Evolutionary conservation across 1,140 invertebrate species (phyloP).

Genomic region (Bradysia coprophila): DNA sequence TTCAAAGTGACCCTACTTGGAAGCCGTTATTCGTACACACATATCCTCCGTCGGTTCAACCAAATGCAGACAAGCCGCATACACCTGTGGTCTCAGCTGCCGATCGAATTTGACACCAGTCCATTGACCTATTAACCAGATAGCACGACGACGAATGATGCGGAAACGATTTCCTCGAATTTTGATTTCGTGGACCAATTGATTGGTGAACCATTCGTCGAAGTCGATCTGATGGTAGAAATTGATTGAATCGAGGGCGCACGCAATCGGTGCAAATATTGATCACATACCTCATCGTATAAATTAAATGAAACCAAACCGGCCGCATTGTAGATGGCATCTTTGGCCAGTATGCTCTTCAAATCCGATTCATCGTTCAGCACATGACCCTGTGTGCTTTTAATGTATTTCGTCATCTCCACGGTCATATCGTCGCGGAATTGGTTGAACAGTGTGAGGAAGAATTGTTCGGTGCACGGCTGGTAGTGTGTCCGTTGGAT

Average conservation of each 20-base stretch:
- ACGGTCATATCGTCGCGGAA: conserved; percentile 49
- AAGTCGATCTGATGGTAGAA: conserved; percentile 76
- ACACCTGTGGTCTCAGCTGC: conserved; percentile 59
- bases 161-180: conserved; percentile 66
- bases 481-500: conserved; percentile 26
- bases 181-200: conserved; percentile 63
- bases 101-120: conserved; percentile 68
- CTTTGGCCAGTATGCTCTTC: conserved; percentile 63
- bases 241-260: too few relatives aligned
- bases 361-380: conserved; percentile 46
- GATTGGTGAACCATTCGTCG: conserved; percentile 79
- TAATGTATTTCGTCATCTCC: conserved; percentile 54
- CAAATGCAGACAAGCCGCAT: conserved; percentile 56
- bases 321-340: conserved; percentile 89
- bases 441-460: conserved; percentile 65
- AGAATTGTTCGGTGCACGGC: conserved; percentile 75
- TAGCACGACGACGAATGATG: conserved; percentile 72
- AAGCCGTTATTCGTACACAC: conserved; percentile 65
- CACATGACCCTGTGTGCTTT: conserved; percentile 35
- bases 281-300: conserved; percentile 58
- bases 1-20: too few relatives aligned
- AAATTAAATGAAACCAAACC: conserved; percentile 79
- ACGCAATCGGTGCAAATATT: too few relatives aligned
- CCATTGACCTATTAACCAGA: conserved; percentile 76
- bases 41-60: conserved; percentile 55